A percentile compares a stretch with the other conserved stretches of the same genome.
Evolutionary conservation across 2,113 vertebrate species (phyloP).

Genomic region (Panthera uncia): DNA sequence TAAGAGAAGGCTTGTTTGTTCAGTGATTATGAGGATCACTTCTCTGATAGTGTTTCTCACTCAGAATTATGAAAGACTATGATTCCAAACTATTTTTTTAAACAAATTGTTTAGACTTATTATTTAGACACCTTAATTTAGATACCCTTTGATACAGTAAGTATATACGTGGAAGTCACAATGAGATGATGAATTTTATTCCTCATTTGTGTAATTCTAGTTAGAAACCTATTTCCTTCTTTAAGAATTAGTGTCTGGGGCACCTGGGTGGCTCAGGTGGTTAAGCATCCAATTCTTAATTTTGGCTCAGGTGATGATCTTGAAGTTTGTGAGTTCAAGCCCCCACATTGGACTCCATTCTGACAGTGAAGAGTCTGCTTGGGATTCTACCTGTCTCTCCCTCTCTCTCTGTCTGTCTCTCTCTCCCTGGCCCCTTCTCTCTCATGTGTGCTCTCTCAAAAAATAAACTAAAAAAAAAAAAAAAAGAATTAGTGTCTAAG

Average conservation of each 20-base stretch:
- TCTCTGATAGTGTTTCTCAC: not conserved
- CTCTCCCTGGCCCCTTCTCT: too few relatives aligned
- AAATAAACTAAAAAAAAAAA: too few relatives aligned
- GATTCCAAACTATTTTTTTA: slow-evolving; percentile 15
- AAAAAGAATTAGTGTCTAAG: not conserved
- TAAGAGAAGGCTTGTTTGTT: slow-evolving; percentile 9
- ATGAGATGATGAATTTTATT: not conserved
- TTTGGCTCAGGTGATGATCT: too few relatives aligned
- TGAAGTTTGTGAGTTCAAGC: too few relatives aligned
- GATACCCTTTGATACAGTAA: not conserved
- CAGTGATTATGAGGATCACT: not conserved
- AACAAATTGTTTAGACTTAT: not conserved
- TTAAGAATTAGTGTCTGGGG: not conserved
- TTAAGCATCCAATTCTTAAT: too few relatives aligned
- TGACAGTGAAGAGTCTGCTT: too few relatives aligned
- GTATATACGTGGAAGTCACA: not conserved
- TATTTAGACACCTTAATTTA: not conserved
- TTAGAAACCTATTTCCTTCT: slow-evolving; percentile 37
- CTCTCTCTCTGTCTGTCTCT: too few relatives aligned
- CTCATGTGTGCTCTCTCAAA: too few relatives aligned
- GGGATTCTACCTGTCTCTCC: too few relatives aligned
- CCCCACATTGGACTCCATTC: too few relatives aligned
- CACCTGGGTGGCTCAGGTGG: too few relatives aligned
- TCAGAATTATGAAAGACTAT: slow-evolving; percentile 34
- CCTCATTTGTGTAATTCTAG: not conserved